A percentile compares a stretch with the other conserved stretches of the same genome.
These are phyloP conservation scores for Phalacrocorax brasilianus DNA, from an alignment of 2,113 vertebrate genomes.

Conservation along the genomic window DNA sequence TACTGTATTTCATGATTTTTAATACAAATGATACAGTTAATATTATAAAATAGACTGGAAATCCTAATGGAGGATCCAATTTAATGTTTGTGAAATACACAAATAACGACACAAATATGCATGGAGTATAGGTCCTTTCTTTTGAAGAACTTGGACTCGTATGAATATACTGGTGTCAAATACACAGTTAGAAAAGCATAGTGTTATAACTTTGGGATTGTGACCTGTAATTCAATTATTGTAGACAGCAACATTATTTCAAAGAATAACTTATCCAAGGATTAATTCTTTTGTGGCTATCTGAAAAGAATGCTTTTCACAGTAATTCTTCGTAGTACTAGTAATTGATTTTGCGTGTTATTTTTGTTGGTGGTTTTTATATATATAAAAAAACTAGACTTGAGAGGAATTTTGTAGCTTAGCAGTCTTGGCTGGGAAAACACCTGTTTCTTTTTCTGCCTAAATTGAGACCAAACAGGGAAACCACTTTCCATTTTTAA, in stretches of 20 bases:
- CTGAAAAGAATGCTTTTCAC: neutral
- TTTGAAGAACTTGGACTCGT: neutral
- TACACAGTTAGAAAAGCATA: neutral
- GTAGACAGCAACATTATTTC: neutral
- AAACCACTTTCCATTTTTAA: neutral
- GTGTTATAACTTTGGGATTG: neutral
- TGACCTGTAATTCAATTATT: neutral
- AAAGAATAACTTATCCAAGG: neutral
- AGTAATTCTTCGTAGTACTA: neutral
- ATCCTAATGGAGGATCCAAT: neutral
- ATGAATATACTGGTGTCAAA: neutral
- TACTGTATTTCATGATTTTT: neutral
- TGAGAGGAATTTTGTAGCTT: neutral
- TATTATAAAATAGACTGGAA: neutral
- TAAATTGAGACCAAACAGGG: neutral
- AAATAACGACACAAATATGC: neutral
- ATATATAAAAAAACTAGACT: neutral
- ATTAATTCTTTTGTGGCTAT: neutral
- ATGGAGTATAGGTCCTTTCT: neutral
- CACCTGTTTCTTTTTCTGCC: neutral
- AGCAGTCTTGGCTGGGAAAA: neutral
- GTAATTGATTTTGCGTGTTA: neutral
- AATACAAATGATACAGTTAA: neutral
- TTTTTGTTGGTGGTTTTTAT: neutral
- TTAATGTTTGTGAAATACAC: neutral